Base-by-base conservation (phyloP, 2,113 vertebrate genomes). In the Amblyornis subalaris region DNA sequence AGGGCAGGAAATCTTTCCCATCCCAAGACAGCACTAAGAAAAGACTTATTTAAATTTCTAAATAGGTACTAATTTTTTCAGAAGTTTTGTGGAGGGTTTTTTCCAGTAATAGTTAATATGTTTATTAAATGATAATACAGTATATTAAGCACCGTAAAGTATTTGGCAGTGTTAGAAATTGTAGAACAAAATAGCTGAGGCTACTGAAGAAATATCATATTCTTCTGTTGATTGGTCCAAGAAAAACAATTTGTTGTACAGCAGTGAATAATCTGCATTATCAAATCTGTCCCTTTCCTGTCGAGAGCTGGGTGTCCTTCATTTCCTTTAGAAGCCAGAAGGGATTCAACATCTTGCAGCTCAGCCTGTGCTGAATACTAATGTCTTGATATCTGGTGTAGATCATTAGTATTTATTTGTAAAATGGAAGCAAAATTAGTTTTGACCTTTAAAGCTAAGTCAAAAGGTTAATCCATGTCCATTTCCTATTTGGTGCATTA, bases 381-480 rank as follows among this genome's bases (percentile, higher is more conserved):
- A 88, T 93, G 76, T 45, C 70, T 80, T 77, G 48, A 67, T 94
- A 88, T 65, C 58, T 94, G 79, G 51, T 38, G 36, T 88, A 65
- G 84, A 91, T 90, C 89, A 74, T 95, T 93, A 91, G 65, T 81
- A 87, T 94, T 94, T 94, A 79, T 91, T 79, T 86, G 53, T 85
- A 92, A 80, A 88, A 79, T 86, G 40, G 70, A 96, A 90, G 42
- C 33, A 88, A 85, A 94, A 96, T 94, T 82, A 90, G 51, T 94
- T 94, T 87, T 92, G 85, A 87, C 89, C 91, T 96, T 90, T 90
- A 53, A 36, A 85, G 45, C 58, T 48, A 61, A 88, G 92, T 81
- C 66, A 80, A 66, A 96, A 94, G 83, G 80, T 93, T 94, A 90
- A 92, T 92, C 79, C 33, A 29, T 86, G 80, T 93, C 85, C 74